Conservation (phyloP, 37 sponge, comb jelly and placozoan genomes). For the Amphimedon queenslandica region DNA sequence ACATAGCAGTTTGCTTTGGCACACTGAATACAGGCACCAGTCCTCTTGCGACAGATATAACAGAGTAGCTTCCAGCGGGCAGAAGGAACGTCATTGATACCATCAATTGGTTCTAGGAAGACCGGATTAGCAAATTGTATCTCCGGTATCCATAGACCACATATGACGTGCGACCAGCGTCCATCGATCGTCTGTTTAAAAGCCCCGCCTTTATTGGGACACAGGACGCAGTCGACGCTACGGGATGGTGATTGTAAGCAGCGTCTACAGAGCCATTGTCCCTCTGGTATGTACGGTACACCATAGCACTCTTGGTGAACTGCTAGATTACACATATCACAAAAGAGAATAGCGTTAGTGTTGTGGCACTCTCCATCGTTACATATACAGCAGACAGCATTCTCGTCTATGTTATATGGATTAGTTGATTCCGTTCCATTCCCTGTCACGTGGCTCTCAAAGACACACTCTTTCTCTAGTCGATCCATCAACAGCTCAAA, state of each 20-base stretch:
- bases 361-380: slow-evolving; percentile 98
- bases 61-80: slow-evolving; percentile 97
- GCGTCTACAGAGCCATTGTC: slow-evolving; percentile 97
- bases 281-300: slow-evolving; percentile 99
- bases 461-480: slow-evolving; percentile 91
- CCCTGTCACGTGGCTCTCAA: slow-evolving; percentile 75
- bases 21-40: slow-evolving; percentile 98
- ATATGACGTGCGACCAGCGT: slow-evolving; percentile 95
- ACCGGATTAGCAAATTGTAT: slow-evolving; percentile 96
- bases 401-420: slow-evolving; percentile 94
- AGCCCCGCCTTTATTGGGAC: slow-evolving; percentile 96
- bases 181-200: slow-evolving; percentile 96
- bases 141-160: slow-evolving; percentile 99
- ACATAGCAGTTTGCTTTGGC: slow-evolving; percentile 93
- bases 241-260: slow-evolving; percentile 95
- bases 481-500: slow-evolving; percentile 99
- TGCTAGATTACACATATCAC: slow-evolving; percentile 99
- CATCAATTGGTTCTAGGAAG: slow-evolving; percentile 97
- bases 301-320: slow-evolving; percentile 99
- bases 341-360: slow-evolving; percentile 98
- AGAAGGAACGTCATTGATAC: slow-evolving; percentile 87
- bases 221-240: slow-evolving; percentile 92
- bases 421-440: slow-evolving; percentile 26
- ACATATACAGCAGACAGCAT: slow-evolving; percentile 98
- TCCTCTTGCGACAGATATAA: slow-evolving; percentile 83